phyloP scores from a whole-genome alignment of 2,113 vertebrate genomes.

The Myiagra hebetior region DNA sequence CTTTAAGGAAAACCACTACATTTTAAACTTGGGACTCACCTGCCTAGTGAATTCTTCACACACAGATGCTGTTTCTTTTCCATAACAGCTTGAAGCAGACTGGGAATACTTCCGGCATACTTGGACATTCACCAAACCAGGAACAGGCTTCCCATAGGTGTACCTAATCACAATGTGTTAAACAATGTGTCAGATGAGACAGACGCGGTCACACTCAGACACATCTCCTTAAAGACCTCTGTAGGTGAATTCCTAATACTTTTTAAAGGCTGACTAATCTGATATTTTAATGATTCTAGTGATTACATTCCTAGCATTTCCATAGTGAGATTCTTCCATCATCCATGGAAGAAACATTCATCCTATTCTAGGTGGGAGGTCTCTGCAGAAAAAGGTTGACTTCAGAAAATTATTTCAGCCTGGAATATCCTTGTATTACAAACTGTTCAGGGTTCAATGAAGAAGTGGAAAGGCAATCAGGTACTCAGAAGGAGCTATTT shows the following conservation, averaged over 20 bases:
- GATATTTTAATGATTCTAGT: not conserved
- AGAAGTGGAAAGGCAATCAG: not conserved
- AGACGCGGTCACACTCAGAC: not conserved
- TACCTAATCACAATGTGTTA: constrained; percentile 49
- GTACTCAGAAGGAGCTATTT: not conserved
- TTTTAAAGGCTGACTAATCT: not conserved
- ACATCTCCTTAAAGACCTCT: not conserved
- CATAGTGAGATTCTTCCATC: not conserved
- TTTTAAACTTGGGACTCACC: constrained; percentile 37
- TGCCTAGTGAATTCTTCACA: constrained; percentile 63
- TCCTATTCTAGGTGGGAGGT: not conserved
- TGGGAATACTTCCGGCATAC: constrained; percentile 64
- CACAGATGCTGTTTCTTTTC: constrained; percentile 46
- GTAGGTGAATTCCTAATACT: not conserved
- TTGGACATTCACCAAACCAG: constrained; percentile 51
- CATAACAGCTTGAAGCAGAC: constrained; percentile 37
- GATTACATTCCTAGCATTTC: not conserved
- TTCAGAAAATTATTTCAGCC: not conserved
- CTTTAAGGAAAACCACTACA: not conserved
- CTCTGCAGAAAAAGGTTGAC: not conserved
- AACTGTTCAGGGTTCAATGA: not conserved
- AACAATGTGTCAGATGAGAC: not conserved
- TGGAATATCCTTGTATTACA: not conserved
- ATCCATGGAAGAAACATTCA: not conserved
- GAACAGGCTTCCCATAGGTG: constrained; percentile 74